Evolutionary conservation across 2,113 vertebrate species (phyloP), one percentile per base, ranked within the genome.

Genomic region (Pollimyrus isidori): DNA sequence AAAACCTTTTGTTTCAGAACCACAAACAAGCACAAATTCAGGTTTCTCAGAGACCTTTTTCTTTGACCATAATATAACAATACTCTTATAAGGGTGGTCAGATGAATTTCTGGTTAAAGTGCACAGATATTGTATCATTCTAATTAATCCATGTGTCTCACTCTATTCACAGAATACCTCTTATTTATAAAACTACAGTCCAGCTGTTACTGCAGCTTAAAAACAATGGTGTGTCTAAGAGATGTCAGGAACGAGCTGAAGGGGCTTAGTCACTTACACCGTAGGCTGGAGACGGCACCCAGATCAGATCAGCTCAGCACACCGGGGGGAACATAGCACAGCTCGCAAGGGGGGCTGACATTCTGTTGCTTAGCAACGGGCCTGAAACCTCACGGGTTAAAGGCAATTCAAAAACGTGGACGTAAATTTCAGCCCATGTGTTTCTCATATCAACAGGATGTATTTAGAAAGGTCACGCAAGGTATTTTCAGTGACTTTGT

Each of bases 361-460:
- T 91, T 94, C 92, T 94, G 95, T 96, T 95, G 94, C 95, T 91
- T 95, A 95, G 95, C 94, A 95, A 96, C 95, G 91, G 91, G 90
- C 92, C 73, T 92, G 91, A 93, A 91, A 92, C 94, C 90, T 87
- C 73, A 90, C 1, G 89, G 89, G 92, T 93, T 94, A 93, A 92
- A 93, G 93, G 52, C 73, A 56, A 35, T 89, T 89, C 73, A 89
- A 83, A 73, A 89, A 73, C 88, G n/a, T 2, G 13, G 49, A 56
- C 69, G 13, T 50, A 89, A 26, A 82, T 82, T 56, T 39, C 17
- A 6, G 30, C 48, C 88, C 2, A 4, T 53, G 21, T 13, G 21
- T 46, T 89, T 45, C 73, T 82, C 88, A 82, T 9, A 19, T 80
- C 35, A 56, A 89, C 15, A 42, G 48, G 45, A 23, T n/a, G 11